Evolutionary conservation across 2,113 vertebrate species (phyloP).

Genomic region (Tachysurus fulvidraco): DNA sequence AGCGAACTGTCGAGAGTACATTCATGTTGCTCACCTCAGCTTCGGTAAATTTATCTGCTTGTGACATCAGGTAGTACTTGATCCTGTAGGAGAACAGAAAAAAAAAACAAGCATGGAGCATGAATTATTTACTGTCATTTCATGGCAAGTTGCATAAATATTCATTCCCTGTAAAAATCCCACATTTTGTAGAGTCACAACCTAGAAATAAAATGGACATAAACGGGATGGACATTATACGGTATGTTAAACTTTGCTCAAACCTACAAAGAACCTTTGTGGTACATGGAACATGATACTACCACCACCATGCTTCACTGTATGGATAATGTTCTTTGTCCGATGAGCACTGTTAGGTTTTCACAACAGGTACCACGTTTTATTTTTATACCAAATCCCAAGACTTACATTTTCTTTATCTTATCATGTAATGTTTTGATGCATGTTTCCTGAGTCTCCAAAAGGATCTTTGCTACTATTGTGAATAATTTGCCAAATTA

Average conservation of each 20-base stretch:
- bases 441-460: not conserved
- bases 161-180: not conserved
- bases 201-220: not conserved
- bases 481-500: not conserved
- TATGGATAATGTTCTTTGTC: not conserved
- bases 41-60: constrained; percentile 87
- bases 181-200: not conserved
- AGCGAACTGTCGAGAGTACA: not conserved
- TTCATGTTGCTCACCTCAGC: constrained; percentile 78
- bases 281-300: not conserved
- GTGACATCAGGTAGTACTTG: constrained; percentile 87
- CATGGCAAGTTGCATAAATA: not conserved
- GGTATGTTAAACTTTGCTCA: not conserved
- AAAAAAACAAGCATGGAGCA: not conserved
- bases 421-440: not conserved
- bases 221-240: not conserved
- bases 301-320: not conserved
- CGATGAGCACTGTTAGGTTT: not conserved
- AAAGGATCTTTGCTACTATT: not conserved
- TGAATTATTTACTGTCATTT: not conserved
- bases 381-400: not conserved
- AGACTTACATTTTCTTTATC: not conserved
- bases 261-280: not conserved
- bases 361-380: too few relatives aligned
- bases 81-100: constrained; percentile 71